Base-by-base conservation (phyloP, 2,797 vertebrate species). In the Hyperoplus immaculatus region DNA sequence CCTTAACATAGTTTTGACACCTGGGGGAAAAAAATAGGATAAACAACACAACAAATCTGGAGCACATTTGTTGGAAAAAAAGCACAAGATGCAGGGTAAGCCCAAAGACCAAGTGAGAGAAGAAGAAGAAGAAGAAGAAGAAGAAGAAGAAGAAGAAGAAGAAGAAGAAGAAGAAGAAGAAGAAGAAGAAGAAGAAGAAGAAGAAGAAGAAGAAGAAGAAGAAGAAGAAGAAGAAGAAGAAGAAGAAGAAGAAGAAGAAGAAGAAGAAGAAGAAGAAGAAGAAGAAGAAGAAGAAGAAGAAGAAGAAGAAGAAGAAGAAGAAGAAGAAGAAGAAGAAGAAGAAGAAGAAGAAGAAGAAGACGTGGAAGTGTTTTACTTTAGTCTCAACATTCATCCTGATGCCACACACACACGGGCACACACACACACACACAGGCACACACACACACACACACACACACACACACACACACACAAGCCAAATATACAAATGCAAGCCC, bases 401-500 rank as follows among this genome's bases (percentile, higher is more conserved):
- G 78, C 72, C 69, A 75, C 72, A 83, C 67, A 75, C 66, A 81
- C 69, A 21, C 21, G 21, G 21, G 21, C 69, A 75, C 72, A 83
- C 67, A 75, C 66, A 81, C 69, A 69, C 76, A 87, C 58, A 83
- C 75, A 29, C 69, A 75, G 70, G 82, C 67, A 75, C 66, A 81
- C 69, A 69, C 76, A 87, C 58, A 83, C 75, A 29, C 69, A 75
- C 72, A 83, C 67, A 75, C 66, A 81, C 69, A 69, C 76, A 87
- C 58, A 83, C 75, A 29, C 78, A 72, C n/a, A 83, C 80, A 82
- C 81, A 86, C 66, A 82, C 49, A 67, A 78, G 66, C 81, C 83
- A 88, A 86, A 88, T 86, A 87, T 81, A 86, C 72, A 86, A 86
- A 87, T 72, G 62, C 58, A 74, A 69, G 82, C 81, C 66, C 29